These are phyloP conservation scores for Ceyx margarethae DNA, from an alignment of 2,113 vertebrate species.

Conservation along the genomic window DNA sequence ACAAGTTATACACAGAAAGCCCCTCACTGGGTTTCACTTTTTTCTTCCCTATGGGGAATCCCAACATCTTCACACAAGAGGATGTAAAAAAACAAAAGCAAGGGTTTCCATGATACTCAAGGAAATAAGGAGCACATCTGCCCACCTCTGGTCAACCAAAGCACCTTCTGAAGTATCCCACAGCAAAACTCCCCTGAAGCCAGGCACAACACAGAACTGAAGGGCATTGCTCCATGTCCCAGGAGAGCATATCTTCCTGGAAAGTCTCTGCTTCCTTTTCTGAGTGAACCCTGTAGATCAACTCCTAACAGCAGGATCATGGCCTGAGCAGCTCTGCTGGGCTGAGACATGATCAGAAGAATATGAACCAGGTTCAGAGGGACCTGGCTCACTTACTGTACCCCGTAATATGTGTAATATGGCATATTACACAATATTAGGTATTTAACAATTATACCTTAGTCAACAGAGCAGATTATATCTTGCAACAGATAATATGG, in stretches of 20 bases:
- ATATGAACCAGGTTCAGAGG: neutral
- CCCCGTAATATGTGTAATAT: neutral
- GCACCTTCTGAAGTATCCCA: neutral
- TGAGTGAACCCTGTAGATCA: neutral
- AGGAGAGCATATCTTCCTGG: neutral
- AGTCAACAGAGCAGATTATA: neutral
- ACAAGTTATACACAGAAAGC: fast-evolving
- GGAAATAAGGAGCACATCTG: neutral
- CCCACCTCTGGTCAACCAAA: neutral
- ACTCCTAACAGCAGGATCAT: neutral
- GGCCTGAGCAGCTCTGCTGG: neutral
- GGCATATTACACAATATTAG: neutral
- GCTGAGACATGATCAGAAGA: neutral
- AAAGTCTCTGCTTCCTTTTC: neutral
- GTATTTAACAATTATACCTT: neutral
- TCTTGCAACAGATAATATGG: neutral
- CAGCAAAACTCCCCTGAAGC: neutral
- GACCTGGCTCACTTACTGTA: neutral
- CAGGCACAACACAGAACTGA: neutral
- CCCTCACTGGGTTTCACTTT: neutral
- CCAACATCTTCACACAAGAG: neutral
- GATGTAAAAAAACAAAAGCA: neutral
- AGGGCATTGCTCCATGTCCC: neutral
- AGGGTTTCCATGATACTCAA: neutral
- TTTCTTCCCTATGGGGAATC: neutral